phyloP scores from a whole-genome alignment of 2,888 invertebrate genomes.

The Rotaria socialis region DNA sequence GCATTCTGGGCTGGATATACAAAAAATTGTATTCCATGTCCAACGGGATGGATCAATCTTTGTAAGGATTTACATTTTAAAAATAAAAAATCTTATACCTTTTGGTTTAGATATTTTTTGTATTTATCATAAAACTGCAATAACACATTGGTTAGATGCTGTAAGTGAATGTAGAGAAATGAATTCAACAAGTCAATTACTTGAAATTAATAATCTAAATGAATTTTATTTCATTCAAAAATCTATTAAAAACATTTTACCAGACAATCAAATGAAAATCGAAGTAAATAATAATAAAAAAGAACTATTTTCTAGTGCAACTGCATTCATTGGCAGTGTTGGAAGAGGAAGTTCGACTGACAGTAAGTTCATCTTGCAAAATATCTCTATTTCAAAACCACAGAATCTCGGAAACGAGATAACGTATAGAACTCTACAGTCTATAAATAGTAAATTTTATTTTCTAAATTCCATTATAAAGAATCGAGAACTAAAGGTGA shows the following conservation, averaged over 20 bases:
- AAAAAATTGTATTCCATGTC: background rate
- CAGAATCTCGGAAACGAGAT: too few relatives aligned
- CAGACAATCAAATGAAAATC: background rate
- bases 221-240: background rate
- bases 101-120: background rate
- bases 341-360: background rate
- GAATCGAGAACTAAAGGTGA: too few relatives aligned
- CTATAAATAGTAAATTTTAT: too few relatives aligned
- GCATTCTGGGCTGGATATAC: background rate
- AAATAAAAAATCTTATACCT: background rate
- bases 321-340: background rate
- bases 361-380: background rate
- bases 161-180: background rate
- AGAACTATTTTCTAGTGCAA: background rate
- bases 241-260: background rate
- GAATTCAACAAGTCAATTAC: background rate
- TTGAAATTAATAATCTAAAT: background rate
- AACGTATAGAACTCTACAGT: too few relatives aligned
- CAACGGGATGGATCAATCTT: background rate
- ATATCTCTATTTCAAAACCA: too few relatives aligned
- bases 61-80: background rate
- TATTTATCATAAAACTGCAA: background rate
- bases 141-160: background rate
- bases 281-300: background rate
- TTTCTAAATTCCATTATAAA: too few relatives aligned